Evolutionary conservation across 2,113 vertebrate genomes (phyloP).

Genomic region (Paratilapia polleni): DNA sequence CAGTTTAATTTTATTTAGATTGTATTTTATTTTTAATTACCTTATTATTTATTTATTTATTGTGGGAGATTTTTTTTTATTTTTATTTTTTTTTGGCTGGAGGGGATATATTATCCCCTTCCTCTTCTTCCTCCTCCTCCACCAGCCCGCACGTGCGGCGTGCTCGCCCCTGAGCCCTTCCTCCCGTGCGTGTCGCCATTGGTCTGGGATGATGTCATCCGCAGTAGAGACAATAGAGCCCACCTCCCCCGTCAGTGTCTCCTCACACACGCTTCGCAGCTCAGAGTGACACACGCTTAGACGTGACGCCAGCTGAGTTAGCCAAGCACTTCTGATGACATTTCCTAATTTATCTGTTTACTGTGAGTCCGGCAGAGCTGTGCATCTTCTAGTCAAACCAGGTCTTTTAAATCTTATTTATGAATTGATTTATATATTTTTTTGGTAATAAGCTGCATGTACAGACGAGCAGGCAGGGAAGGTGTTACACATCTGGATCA

Average conservation of each 20-base stretch:
- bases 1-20: neutral
- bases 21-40: neutral
- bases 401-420: neutral
- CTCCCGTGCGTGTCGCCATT: slow-evolving; percentile 68
- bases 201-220: slow-evolving; percentile 82
- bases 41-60: neutral
- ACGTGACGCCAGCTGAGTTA: slow-evolving; percentile 71
- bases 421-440: neutral
- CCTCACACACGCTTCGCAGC: slow-evolving; percentile 65
- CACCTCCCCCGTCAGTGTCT: slow-evolving; percentile 66
- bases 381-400: neutral
- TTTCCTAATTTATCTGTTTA: slow-evolving; percentile 7
- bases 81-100: neutral
- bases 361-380: slow-evolving; percentile 5
- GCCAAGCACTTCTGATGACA: slow-evolving; percentile 49
- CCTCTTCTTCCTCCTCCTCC: neutral
- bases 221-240: slow-evolving; percentile 75
- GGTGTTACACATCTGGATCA: slow-evolving; percentile 74
- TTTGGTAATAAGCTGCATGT: slow-evolving; percentile 9
- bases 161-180: slow-evolving; percentile 57
- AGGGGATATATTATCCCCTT: neutral
- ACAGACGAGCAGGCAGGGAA: slow-evolving; percentile 29
- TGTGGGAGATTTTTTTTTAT: too few relatives aligned
- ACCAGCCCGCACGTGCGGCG: slow-evolving; percentile 63
- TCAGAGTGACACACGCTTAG: slow-evolving; percentile 72